phyloP scores from a whole-genome alignment of 2,888 invertebrate species.

The Frankliniella fusca region DNA sequence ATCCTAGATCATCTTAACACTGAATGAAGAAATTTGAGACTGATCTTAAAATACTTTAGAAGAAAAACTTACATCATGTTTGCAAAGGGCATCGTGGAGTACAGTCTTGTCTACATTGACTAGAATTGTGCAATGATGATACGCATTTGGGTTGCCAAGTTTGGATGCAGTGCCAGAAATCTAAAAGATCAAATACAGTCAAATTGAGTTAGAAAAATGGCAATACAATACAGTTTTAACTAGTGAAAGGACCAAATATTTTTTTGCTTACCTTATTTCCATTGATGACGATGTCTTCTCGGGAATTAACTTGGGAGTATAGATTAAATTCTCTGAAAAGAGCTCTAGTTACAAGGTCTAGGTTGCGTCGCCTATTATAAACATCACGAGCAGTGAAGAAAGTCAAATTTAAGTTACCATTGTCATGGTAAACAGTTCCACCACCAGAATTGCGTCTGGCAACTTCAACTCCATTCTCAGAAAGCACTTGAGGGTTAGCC shows the following conservation, averaged over 20 bases:
- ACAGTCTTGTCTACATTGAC: conserved; percentile 77
- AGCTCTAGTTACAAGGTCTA: conserved; percentile 79
- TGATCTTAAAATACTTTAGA: no score
- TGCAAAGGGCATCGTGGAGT: conserved; percentile 67
- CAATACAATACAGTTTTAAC: not conserved
- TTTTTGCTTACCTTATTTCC: conserved; percentile 49
- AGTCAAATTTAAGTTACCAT: conserved; percentile 87
- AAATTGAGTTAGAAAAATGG: not conserved
- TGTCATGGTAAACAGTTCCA: conserved; percentile 94
- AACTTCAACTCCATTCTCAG: conserved; percentile 64
- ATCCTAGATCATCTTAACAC: not conserved
- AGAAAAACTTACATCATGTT: conserved; percentile 61
- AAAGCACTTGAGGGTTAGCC: conserved; percentile 67
- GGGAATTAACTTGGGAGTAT: conserved; percentile 67
- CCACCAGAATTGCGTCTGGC: conserved; percentile 93
- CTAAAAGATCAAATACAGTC: conserved; percentile 49
- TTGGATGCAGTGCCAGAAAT: conserved; percentile 95
- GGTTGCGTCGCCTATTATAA: conserved; percentile 82
- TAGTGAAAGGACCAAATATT: not conserved
- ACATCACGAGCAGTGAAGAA: conserved; percentile 80
- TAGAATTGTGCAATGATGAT: conserved; percentile 95
- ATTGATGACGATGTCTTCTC: conserved; percentile 82
- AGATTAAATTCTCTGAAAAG: conserved; percentile 78
- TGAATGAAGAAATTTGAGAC: no score
- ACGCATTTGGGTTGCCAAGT: conserved; percentile 80